phyloP scores from a whole-genome alignment of 2,113 vertebrate genomes.

The Sisor rabdophorus region DNA sequence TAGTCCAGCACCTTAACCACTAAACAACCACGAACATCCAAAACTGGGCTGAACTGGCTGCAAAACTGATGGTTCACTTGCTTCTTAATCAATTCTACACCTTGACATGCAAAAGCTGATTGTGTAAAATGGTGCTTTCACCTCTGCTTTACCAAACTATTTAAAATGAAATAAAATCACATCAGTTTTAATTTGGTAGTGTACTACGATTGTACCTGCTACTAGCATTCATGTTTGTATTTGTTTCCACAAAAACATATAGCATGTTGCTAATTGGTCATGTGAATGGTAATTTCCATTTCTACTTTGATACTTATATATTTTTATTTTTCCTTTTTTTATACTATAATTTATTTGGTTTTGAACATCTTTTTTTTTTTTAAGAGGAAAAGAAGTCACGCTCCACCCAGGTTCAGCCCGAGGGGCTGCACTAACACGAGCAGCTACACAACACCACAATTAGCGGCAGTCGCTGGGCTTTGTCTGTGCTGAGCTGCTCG shows the following conservation, averaged over 20 bases:
- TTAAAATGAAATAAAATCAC: too few relatives aligned
- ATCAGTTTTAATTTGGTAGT: not conserved
- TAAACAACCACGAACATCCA: too few relatives aligned
- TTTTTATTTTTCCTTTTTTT: not conserved
- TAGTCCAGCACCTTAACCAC: too few relatives aligned
- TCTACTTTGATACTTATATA: not conserved
- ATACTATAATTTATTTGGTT: not conserved
- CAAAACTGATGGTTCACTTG: too few relatives aligned
- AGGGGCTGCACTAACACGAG: slow-evolving; percentile 46
- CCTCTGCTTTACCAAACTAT: not conserved
- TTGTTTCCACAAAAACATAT: not conserved
- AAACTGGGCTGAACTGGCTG: too few relatives aligned
- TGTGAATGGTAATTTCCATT: too few relatives aligned
- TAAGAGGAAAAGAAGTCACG: slow-evolving; percentile 29
- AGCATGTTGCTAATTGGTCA: not conserved
- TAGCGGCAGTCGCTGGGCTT: slow-evolving; percentile 51
- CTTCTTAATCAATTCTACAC: too few relatives aligned
- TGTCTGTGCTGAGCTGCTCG: slow-evolving; percentile 48
- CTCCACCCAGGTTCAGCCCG: slow-evolving; percentile 42
- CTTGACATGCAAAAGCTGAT: too few relatives aligned
- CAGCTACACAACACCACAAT: slow-evolving; percentile 55
- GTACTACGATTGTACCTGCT: not conserved
- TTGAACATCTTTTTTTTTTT: slow-evolving; percentile 16
- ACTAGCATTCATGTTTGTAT: not conserved
- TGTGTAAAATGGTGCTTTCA: too few relatives aligned